Evolutionary conservation across 2,888 invertebrate genomes (phyloP), one percentile per base, ranked within the genome.

Genomic region (Drosophila emarginata): DNA sequence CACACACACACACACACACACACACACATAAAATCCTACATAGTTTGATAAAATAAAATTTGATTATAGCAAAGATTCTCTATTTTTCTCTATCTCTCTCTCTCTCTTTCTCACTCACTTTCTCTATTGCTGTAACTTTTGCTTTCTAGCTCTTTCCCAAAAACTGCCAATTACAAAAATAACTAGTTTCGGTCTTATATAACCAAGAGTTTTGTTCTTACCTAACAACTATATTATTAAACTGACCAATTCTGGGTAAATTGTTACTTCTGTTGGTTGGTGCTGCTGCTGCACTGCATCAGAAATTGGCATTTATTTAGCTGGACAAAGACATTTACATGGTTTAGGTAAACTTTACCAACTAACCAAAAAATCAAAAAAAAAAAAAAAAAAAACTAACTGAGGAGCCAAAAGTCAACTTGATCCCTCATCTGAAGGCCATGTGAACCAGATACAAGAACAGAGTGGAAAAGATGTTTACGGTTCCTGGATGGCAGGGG

Each of bases 151-250:
- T n/a, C 45, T 61, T 60, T 68, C 68, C 67, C 58, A 61, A 39
- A 74, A 81, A 74, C 72, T 81, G 72, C 80, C 83, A 81, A 85
- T 81, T 82, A 85, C 78, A 78, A 70, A 85, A 85, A 76, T 79
- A 78, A 76, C 69, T 74, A 78, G 70, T 67, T 72, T 66, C 53
- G 64, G 23, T 62, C 64, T 45, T 45, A 14, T 9, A 12, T 21
- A 45, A 21, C 7, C 9, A 72, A 67, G 26, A 45, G 32, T 50
- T 60, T 39, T 53, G 11, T 23, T 32, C 12, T 37, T 40, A n/a
- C 36, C 18, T 52, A 32, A 11, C 7, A 32, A 32, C 21, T 60
- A 64, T 71, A 71, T 70, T 71, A 71, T 70, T 70, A 71, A 57
- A 50, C 61, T 69, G 45, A 2, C 21, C 45, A 45, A 45, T 45